A percentile compares a stretch with the other conserved stretches of the same genome.
Evolutionary conservation across 2,888 invertebrate species (phyloP).

Genomic region (Perizoma flavofasciatum): DNA sequence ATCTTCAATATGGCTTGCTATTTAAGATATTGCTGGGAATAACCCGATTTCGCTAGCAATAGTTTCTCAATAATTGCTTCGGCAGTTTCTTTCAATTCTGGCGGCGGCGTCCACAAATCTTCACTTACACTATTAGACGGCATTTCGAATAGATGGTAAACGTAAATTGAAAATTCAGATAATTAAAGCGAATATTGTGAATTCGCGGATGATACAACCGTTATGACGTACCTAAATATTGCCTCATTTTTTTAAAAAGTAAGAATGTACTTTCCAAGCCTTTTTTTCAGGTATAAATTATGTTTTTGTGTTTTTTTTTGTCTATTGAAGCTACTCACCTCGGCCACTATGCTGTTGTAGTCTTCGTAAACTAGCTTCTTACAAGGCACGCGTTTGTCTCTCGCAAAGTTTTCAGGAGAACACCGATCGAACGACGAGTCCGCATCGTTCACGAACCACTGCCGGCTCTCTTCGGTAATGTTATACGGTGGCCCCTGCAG

Average conservation of each 20-base stretch:
- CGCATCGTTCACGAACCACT: slow-evolving; percentile 20
- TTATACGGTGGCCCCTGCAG: slow-evolving; percentile 25
- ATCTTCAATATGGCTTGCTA: too few relatives aligned
- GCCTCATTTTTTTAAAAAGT: neutral
- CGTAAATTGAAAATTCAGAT: too few relatives aligned
- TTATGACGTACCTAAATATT: too few relatives aligned
- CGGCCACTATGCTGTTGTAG: slow-evolving; percentile 85
- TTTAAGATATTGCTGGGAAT: too few relatives aligned
- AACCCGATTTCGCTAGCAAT: too few relatives aligned
- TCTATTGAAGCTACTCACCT: slow-evolving; percentile 76
- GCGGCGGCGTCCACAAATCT: too few relatives aligned
- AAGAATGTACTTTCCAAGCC: neutral
- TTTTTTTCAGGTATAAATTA: neutral
- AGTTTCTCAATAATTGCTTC: too few relatives aligned
- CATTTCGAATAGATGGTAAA: too few relatives aligned
- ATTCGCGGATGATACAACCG: too few relatives aligned
- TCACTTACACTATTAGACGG: too few relatives aligned
- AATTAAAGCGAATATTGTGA: too few relatives aligned
- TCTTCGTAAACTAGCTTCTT: slow-evolving; percentile 83
- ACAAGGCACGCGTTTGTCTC: slow-evolving; percentile 67
- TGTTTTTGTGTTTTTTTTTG: neutral
- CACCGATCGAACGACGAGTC: slow-evolving; percentile 53
- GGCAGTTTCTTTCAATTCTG: too few relatives aligned
- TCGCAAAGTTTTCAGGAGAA: slow-evolving; percentile 60
- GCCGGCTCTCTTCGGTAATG: slow-evolving; percentile 25